Percentiles rank a stretch among this genome's conserved stretches.
Evolutionary conservation across 2,888 invertebrate genomes (phyloP).

Genomic region (Perizoma affinitatum): DNA sequence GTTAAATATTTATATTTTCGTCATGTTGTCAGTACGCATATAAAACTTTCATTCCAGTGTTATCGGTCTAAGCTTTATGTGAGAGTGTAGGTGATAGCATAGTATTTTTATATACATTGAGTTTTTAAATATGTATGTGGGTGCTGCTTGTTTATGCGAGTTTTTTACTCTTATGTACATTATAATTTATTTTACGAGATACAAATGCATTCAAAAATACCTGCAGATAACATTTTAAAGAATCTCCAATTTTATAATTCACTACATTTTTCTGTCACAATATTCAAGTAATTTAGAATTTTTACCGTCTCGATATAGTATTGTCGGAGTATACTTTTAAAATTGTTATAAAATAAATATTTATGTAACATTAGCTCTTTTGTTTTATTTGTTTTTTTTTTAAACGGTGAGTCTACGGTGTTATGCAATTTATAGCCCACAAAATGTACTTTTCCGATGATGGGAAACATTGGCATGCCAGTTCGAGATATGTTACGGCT

Average conservation of each 20-base stretch:
- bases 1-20: slow-evolving; percentile 47
- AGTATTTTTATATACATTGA: slow-evolving; percentile 71
- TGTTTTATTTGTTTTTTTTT: slow-evolving; percentile 58
- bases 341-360: slow-evolving; percentile 79
- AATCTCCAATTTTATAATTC: slow-evolving; percentile 67
- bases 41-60: slow-evolving; percentile 79
- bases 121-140: slow-evolving; percentile 55
- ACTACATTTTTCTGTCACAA: slow-evolving; percentile 58
- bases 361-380: slow-evolving; percentile 74
- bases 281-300: slow-evolving; percentile 50
- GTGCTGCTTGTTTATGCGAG: slow-evolving; percentile 69
- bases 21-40: slow-evolving; percentile 65
- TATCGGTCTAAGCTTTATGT: slow-evolving; percentile 77
- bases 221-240: slow-evolving; percentile 43
- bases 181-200: slow-evolving; percentile 43
- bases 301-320: slow-evolving; percentile 59
- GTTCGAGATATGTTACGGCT: slow-evolving; percentile 49
- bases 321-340: slow-evolving; percentile 67
- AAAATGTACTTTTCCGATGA: slow-evolving; percentile 6
- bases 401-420: slow-evolving; percentile 72
- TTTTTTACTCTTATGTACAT: slow-evolving; percentile 57
- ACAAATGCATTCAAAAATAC: slow-evolving; percentile 33
- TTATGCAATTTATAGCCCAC: slow-evolving; percentile 79
- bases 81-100: slow-evolving; percentile 66
- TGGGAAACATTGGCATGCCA: slow-evolving; percentile 35